These are phyloP conservation scores for Andrena minutula DNA, from an alignment of 2,888 invertebrate species.

Conservation along the genomic window DNA sequence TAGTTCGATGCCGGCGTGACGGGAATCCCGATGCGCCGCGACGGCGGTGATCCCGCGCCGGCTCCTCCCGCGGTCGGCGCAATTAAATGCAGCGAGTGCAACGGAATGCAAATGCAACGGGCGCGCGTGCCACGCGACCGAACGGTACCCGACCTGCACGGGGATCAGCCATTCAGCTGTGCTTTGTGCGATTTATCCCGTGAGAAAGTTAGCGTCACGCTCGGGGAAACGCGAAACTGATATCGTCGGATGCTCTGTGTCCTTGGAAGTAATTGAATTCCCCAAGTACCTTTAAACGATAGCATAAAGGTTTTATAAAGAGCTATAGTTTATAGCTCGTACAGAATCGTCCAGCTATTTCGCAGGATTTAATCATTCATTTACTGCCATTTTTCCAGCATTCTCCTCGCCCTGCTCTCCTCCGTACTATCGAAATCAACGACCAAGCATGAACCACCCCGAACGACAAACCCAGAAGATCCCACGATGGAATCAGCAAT, in stretches of 20 bases:
- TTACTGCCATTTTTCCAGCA: constrained; percentile 49
- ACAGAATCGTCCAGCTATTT: too few species aligned
- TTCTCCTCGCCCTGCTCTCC: constrained; percentile 62
- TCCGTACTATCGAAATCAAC: constrained; percentile 35
- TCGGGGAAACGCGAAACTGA: constrained; percentile 40
- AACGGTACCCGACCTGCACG: constrained; percentile 40
- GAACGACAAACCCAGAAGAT: background rate
- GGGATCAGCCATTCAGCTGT: constrained; percentile 24
- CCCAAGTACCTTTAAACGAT: too few species aligned
- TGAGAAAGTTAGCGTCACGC: constrained; percentile 59
- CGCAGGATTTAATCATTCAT: too few species aligned
- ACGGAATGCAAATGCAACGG: constrained; percentile 49
- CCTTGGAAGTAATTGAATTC: too few species aligned
- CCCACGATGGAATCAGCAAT: background rate
- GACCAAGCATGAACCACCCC: constrained; percentile 1
- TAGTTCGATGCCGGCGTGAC: constrained; percentile 51
- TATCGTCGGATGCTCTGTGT: background rate
- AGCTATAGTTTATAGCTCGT: too few species aligned
- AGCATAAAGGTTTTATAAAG: too few species aligned
- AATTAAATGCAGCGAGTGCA: constrained; percentile 47
- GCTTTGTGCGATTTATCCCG: constrained; percentile 27
- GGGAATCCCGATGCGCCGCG: constrained; percentile 21
- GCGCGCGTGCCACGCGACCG: constrained; percentile 32
- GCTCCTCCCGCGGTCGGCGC: constrained; percentile 28
- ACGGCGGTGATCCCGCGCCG: constrained; percentile 5